phyloP scores from a whole-genome alignment of 2,888 invertebrate genomes.

The Bugulina stolonifera region DNA sequence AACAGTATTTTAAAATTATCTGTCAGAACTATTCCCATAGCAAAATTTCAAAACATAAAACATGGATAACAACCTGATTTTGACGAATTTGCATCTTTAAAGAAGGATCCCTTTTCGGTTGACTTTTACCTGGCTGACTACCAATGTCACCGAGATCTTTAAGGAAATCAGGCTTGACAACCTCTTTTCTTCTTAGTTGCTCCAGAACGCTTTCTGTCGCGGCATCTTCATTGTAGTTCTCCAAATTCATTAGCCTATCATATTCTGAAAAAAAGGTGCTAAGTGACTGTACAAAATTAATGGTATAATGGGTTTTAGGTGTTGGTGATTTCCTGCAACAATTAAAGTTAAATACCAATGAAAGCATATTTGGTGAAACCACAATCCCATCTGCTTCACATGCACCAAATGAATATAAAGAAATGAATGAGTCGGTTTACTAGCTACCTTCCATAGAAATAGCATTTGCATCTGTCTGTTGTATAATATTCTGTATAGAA shows the following conservation, averaged over 20 bases:
- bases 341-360: too few relatives aligned
- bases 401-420: neutral
- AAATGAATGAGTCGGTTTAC: neutral
- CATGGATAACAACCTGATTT: constrained; percentile 3
- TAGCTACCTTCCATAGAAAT: constrained; percentile 16
- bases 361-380: too few relatives aligned
- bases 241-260: constrained; percentile 36
- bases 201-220: constrained; percentile 42
- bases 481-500: constrained; percentile 21
- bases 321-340: too few relatives aligned
- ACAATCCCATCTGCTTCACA: too few relatives aligned
- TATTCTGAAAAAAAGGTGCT: constrained; percentile 32
- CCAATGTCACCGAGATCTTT: constrained; percentile 36
- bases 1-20: too few relatives aligned
- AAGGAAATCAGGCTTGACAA: constrained; percentile 41
- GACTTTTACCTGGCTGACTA: neutral
- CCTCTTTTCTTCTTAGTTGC: constrained; percentile 44
- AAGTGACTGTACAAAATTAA: too few relatives aligned
- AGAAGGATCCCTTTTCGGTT: constrained; percentile 14
- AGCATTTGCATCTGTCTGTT: constrained; percentile 21
- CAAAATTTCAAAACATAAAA: too few relatives aligned
- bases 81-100: constrained; percentile 18
- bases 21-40: too few relatives aligned
- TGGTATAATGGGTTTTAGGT: too few relatives aligned
- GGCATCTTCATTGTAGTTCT: constrained; percentile 39